These are phyloP conservation scores for Eudorcas thomsonii DNA, from an alignment of 2,113 vertebrate genomes.

Conservation along the genomic window DNA sequence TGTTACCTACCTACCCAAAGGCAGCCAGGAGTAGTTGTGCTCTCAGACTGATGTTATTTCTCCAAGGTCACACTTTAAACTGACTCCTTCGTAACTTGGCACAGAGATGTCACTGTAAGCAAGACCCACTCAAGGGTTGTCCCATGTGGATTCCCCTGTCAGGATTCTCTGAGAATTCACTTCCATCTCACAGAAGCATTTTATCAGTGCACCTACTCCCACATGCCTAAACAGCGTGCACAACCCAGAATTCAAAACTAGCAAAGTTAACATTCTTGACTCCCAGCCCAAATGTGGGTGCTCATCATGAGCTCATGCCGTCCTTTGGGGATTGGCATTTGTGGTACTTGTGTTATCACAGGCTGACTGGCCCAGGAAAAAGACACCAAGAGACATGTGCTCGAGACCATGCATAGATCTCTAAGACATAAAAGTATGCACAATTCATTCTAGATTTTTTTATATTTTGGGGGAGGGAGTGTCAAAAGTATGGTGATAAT, in stretches of 20 bases:
- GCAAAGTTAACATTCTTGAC: constrained; percentile 56
- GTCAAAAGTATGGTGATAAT: neutral
- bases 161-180: neutral
- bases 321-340: constrained; percentile 24
- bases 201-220: constrained; percentile 26
- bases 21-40: neutral
- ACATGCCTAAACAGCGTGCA: neutral
- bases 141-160: neutral
- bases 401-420: neutral
- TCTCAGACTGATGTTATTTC: neutral
- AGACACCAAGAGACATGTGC: neutral
- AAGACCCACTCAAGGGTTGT: neutral
- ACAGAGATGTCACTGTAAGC: neutral
- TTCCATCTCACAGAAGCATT: constrained; percentile 41
- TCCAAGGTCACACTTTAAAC: neutral
- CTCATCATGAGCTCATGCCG: constrained; percentile 47
- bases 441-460: neutral
- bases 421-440: neutral
- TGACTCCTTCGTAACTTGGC: neutral
- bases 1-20: neutral
- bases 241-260: constrained; percentile 63
- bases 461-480: neutral
- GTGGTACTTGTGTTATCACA: neutral
- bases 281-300: constrained; percentile 60
- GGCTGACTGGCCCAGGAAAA: neutral